Evolutionary conservation across 2,113 vertebrate species (phyloP).

Genomic region (Peromyscus californicus): DNA sequence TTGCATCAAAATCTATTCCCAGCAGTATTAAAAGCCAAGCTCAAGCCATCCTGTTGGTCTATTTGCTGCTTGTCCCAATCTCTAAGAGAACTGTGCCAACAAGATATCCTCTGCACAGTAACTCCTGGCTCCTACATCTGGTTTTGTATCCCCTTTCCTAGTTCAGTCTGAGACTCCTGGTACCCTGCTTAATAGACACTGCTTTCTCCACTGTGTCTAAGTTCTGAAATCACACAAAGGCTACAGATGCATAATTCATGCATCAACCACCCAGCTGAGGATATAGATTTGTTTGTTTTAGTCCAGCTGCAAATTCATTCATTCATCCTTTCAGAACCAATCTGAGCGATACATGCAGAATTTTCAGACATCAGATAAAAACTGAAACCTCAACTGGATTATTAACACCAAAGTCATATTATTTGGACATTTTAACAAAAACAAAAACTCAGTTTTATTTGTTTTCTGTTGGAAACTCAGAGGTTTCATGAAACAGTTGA

Average conservation of each 20-base stretch:
- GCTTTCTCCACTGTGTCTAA: constrained; percentile 41
- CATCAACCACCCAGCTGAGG: constrained; percentile 40
- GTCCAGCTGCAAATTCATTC: constrained; percentile 72
- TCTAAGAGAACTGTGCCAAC: constrained; percentile 29
- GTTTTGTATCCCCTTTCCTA: background rate
- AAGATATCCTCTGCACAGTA: constrained; percentile 2
- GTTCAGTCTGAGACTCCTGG: background rate
- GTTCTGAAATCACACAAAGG: constrained; percentile 64
- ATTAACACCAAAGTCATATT: constrained; percentile 63
- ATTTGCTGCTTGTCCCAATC: background rate
- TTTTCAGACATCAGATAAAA: constrained; percentile 60
- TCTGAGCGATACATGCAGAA: constrained; percentile 55
- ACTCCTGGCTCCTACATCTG: constrained; percentile 24
- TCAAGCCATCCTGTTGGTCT: constrained; percentile 9
- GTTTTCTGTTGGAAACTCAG: constrained; percentile 47
- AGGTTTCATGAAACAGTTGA: constrained; percentile 30
- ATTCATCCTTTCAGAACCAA: constrained; percentile 68
- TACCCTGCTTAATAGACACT: background rate
- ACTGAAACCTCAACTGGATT: constrained; percentile 48
- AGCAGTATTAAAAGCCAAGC: constrained; percentile 38
- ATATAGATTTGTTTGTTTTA: constrained; percentile 72
- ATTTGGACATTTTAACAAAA: constrained; percentile 57
- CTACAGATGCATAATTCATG: constrained; percentile 67
- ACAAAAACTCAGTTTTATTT: constrained; percentile 21
- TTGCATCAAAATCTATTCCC: constrained; percentile 4